Base-by-base conservation (phyloP, 2,888 invertebrate genomes). In the Tenthredo scrophulariae region DNA sequence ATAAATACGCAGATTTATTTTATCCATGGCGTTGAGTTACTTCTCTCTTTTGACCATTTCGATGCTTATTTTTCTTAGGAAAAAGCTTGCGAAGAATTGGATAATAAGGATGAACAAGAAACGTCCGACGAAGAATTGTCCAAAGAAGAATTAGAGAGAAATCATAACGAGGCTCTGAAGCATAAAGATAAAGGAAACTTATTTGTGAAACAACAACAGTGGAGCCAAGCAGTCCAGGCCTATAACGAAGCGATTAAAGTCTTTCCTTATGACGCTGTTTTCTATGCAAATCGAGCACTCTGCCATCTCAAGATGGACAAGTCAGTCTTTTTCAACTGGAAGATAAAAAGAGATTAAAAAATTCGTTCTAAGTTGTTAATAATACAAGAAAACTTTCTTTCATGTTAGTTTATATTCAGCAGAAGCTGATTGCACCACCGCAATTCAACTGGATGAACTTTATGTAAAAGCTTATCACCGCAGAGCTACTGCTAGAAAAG, bases 231-330 rank as follows among this genome's bases (percentile, higher is more conserved):
- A 0, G 96, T 98, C 85, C 93, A 95, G 7, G 97, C 97, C 92
- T 99, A 99, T 92, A 96, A 96, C 67, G 95, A 96, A 91, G 99
- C 99, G 0, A 98, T 99, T 62, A 96, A 97, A 86, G 93, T 96
- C 85, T 97, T 97, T 89, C 95, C 96, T 10, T 95, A 96, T 92
- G 96, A 98, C 92, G 96, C 98, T 2, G 95, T 97, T 18, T 97
- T 97, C 91, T 98, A 95, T 90, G 97, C 98, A 0, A 99, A 99
- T 93, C 95, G 99, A 88, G 98, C 98, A 1, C 94, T 98, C 84
- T 98, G 98, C 89, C 95, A 97, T 87, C 94, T 98, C 13, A 98
- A 97, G 93, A 95, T 96, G 88, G 95, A 97, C 87, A 96, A 96
- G 97, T 98, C 94, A 92, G 94, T 93, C 85, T 85, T 86, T 58